Percentiles rank a stretch among this genome's conserved stretches.
These are phyloP conservation scores for Poeciliopsis retropinna DNA, from an alignment of 2,113 vertebrate genomes.

Conservation along the genomic window DNA sequence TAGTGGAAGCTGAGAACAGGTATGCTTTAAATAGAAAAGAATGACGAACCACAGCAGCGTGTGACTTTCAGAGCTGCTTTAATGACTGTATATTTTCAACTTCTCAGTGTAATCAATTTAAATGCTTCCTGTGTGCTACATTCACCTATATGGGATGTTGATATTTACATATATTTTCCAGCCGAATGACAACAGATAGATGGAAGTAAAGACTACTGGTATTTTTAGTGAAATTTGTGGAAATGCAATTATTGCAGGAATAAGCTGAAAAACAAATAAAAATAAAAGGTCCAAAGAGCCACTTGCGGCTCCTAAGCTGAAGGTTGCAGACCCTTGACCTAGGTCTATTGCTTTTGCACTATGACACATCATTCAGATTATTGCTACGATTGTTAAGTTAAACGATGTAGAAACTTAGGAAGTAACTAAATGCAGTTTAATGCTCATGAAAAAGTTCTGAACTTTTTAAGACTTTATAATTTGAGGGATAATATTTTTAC, in stretches of 20 bases:
- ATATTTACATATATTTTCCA: too few species aligned
- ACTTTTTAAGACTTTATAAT: neutral
- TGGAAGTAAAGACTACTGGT: too few species aligned
- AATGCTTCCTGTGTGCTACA: neutral
- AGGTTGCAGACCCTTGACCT: too few species aligned
- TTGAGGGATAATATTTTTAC: neutral
- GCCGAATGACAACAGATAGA: too few species aligned
- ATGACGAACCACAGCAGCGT: neutral
- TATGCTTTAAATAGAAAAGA: neutral
- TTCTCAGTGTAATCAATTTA: conserved; percentile 17
- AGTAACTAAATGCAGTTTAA: neutral
- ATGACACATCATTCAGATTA: too few species aligned
- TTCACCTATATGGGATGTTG: too few species aligned
- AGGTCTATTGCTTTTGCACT: too few species aligned
- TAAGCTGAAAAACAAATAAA: too few species aligned
- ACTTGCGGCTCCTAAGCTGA: too few species aligned
- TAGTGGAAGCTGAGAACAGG: neutral
- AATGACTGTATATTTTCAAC: conserved; percentile 7
- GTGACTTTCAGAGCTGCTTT: conserved; percentile 4
- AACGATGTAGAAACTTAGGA: neutral
- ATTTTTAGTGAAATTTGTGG: too few species aligned
- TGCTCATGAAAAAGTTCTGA: neutral
- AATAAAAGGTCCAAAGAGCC: too few species aligned
- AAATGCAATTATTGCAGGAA: too few species aligned
- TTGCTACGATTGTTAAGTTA: neutral